Base-by-base conservation (phyloP, 2,797 vertebrate genomes). In the Acanthurus leucopareius region DNA sequence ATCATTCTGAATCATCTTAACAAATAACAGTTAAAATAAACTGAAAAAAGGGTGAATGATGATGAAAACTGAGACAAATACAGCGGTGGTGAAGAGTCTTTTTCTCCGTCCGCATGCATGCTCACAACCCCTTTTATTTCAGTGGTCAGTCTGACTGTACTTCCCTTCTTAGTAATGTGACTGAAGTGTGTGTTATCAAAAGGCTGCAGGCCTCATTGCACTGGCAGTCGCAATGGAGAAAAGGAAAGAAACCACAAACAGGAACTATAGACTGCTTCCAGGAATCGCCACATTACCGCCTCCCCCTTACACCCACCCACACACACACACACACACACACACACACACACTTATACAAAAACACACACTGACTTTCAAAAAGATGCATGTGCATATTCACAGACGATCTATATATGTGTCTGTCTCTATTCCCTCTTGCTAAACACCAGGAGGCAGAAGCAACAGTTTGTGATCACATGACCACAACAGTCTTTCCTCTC, bases 391-490 rank as follows among this genome's bases (percentile, higher is more conserved):
- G 47, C 14, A 62, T 13, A 16, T 38, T 42, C 35, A 45, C 10
- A 44, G 16, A 48, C 59, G 25, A 42, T 32, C 25, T 49, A 28
- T 65, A 28, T 79, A 61, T 77, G 35, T 52, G 28, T 67, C 28
- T 60, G 35, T 76, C 44, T 59, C 15, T 56, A 0, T 60, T 54
- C 19, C 57, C 47, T 79, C 40, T 85, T 45, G 63, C 62, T 9
- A 54, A 66, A 69, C 72, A 38, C 64, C 63, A 19, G 49, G 57
- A 60, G 60, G 59, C 80, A 90, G 86, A 89, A 88, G 90, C 91
- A 92, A 93, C 90, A 92, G 91, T 92, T 91, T 54, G 69, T 40
- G 71, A 81, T 84, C 89, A 86, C 76, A 20, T 88, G 82, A 79
- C 59, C 38, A 49, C 32, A 45, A 8, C 19, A 65, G 38, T 58